Percentiles rank a stretch among this genome's conserved stretches.
phyloP scores from a whole-genome alignment of 2,888 invertebrate species.

The Eueremaeus valkanovi region DNA sequence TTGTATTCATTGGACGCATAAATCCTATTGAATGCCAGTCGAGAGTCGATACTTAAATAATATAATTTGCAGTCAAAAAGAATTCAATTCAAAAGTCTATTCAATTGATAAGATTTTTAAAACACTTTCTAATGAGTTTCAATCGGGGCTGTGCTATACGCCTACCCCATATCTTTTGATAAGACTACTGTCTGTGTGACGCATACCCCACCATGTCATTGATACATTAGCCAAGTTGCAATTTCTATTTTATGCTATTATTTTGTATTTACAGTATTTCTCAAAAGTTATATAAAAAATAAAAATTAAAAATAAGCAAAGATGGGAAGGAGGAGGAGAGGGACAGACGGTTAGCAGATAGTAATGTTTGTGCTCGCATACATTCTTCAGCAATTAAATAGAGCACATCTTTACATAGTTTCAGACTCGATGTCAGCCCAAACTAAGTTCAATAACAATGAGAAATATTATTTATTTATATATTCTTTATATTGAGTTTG shows the following conservation, averaged over 20 bases:
- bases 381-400: not conserved
- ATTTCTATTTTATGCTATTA: too few species aligned
- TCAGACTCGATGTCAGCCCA: not conserved
- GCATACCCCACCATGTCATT: too few species aligned
- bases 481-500: not conserved
- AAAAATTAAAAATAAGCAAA: not conserved
- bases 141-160: too few species aligned
- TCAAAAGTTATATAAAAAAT: not conserved
- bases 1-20: not conserved
- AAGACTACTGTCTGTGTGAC: not conserved
- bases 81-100: too few species aligned
- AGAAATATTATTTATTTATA: not conserved
- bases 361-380: not conserved
- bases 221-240: too few species aligned
- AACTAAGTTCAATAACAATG: slow-evolving; percentile 22
- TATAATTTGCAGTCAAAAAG: too few species aligned
- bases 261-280: too few species aligned
- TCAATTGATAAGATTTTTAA: too few species aligned
- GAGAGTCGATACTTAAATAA: too few species aligned
- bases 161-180: too few species aligned
- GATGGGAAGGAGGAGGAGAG: not conserved
- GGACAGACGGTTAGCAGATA: not conserved
- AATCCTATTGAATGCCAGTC: too few species aligned
- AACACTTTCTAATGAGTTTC: too few species aligned
- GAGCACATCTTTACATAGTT: not conserved